A percentile compares a stretch with the other conserved stretches of the same genome.
Conservation (phyloP, 2,888 invertebrate genomes). For the Lasioglossum lativentre region DNA sequence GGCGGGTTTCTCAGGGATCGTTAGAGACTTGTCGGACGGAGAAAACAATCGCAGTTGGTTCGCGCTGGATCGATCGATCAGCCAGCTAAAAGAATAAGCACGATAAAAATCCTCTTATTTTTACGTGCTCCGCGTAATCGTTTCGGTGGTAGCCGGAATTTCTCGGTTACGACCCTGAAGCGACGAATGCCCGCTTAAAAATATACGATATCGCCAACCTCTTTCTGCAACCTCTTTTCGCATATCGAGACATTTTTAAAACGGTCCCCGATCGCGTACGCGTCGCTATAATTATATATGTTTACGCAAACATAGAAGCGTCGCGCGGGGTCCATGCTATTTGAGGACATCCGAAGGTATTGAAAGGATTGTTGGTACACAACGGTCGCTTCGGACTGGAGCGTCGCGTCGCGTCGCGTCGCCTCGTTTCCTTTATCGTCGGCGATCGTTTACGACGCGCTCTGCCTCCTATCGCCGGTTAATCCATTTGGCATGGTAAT, state of each 20-base stretch:
- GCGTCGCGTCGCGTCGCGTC: not conserved
- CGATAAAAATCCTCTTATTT: not conserved
- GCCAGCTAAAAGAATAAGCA: slow-evolving; percentile 47
- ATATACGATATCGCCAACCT: slow-evolving; percentile 45
- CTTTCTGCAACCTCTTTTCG: slow-evolving; percentile 37
- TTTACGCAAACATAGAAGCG: not conserved
- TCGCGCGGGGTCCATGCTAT: not conserved
- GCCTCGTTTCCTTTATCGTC: not conserved
- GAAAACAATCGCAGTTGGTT: not conserved
- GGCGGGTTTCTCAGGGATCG: not conserved
- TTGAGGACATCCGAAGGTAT: not conserved
- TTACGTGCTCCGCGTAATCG: slow-evolving; percentile 19
- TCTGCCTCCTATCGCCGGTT: not conserved
- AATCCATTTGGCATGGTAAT: slow-evolving; percentile 15
- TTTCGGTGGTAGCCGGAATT: slow-evolving; percentile 48
- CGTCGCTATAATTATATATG: slow-evolving; percentile 34
- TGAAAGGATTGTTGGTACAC: not conserved
- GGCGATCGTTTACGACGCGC: not conserved
- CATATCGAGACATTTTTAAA: slow-evolving; percentile 42
- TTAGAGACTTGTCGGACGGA: not conserved
- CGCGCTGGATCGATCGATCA: not conserved
- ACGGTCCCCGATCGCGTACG: slow-evolving; percentile 31
- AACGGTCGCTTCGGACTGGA: not conserved
- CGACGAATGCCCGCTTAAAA: slow-evolving; percentile 61
- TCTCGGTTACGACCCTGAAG: slow-evolving; percentile 35